These are phyloP conservation scores for Anabas testudineus DNA, from an alignment of 2,797 vertebrate species.

Conservation along the genomic window DNA sequence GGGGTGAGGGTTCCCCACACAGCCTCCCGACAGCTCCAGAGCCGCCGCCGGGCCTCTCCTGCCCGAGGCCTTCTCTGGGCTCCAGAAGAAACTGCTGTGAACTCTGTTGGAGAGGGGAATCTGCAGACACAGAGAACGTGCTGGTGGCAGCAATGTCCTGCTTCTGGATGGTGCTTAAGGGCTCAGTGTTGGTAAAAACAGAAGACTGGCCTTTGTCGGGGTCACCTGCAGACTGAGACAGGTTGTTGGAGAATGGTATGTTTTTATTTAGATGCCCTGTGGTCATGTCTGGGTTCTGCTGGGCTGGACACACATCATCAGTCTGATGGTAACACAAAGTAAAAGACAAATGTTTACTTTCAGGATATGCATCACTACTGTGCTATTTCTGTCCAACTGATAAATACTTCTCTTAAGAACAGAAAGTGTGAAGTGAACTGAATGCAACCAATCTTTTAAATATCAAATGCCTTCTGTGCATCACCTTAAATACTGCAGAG, in stretches of 20 bases:
- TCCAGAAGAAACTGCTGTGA: slow-evolving; percentile 87
- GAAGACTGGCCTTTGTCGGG: slow-evolving; percentile 87
- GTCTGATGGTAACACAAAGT: slow-evolving; percentile 76
- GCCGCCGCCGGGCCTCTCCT: slow-evolving; percentile 85
- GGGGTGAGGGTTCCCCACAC: slow-evolving; percentile 86
- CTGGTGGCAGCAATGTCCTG: slow-evolving; percentile 89
- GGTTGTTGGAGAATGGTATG: slow-evolving; percentile 84
- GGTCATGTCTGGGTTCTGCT: slow-evolving; percentile 87
- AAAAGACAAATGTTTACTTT: slow-evolving; percentile 29
- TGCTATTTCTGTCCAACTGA: neutral
- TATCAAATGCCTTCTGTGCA: neutral
- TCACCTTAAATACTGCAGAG: slow-evolving; percentile 88
- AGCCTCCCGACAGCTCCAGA: slow-evolving; percentile 86
- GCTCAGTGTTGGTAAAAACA: slow-evolving; percentile 87
- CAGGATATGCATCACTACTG: neutral
- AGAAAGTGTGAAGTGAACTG: neutral
- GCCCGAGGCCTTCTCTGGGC: slow-evolving; percentile 86
- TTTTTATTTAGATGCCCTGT: slow-evolving; percentile 83
- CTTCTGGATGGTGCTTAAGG: slow-evolving; percentile 90
- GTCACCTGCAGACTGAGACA: slow-evolving; percentile 88
- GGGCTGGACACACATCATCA: slow-evolving; percentile 85
- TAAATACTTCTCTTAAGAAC: neutral
- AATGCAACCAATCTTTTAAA: neutral
- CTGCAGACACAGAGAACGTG: slow-evolving; percentile 88
- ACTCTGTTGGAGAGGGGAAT: slow-evolving; percentile 90